Conservation (phyloP, 2,797 vertebrate genomes). For the Mastacembelus armatus region DNA sequence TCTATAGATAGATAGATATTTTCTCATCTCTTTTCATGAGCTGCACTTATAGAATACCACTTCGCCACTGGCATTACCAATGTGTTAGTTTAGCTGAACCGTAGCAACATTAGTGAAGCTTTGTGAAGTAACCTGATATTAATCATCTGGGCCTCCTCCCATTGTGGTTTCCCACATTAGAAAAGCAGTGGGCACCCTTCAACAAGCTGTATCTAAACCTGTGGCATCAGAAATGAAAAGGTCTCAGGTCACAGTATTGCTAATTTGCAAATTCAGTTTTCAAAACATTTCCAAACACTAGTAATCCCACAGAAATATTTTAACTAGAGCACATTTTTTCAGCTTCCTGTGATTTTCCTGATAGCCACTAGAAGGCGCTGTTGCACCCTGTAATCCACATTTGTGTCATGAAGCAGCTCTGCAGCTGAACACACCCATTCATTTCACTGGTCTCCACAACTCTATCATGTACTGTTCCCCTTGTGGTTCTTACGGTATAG, state of each 20-base stretch:
- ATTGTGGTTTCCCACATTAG: too few species aligned
- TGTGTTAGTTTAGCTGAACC: background rate
- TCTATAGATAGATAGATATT: too few species aligned
- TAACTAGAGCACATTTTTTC: background rate
- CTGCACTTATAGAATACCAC: background rate
- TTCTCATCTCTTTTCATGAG: constrained; percentile 14
- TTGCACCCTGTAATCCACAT: constrained; percentile 66
- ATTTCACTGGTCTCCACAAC: constrained; percentile 53
- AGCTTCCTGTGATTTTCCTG: constrained; percentile 16
- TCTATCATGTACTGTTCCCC: constrained; percentile 52
- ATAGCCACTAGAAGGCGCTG: constrained; percentile 74
- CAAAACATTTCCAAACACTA: constrained; percentile 5
- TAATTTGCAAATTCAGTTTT: constrained; percentile 1
- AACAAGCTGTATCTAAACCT: background rate
- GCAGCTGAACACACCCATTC: constrained; percentile 51
- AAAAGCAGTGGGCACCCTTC: background rate
- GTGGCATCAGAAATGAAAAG: background rate
- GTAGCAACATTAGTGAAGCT: background rate
- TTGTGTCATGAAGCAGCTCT: constrained; percentile 20
- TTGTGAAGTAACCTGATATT: constrained; percentile 1
- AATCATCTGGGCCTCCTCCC: background rate
- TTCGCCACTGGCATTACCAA: too few species aligned
- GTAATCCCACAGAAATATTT: constrained; percentile 1
- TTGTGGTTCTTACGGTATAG: constrained; percentile 56
- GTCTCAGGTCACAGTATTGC: background rate